A percentile compares a stretch with the other conserved stretches of the same genome.
Conservation (phyloP, 1,140 invertebrate species). For the Agrypnia vestita region DNA sequence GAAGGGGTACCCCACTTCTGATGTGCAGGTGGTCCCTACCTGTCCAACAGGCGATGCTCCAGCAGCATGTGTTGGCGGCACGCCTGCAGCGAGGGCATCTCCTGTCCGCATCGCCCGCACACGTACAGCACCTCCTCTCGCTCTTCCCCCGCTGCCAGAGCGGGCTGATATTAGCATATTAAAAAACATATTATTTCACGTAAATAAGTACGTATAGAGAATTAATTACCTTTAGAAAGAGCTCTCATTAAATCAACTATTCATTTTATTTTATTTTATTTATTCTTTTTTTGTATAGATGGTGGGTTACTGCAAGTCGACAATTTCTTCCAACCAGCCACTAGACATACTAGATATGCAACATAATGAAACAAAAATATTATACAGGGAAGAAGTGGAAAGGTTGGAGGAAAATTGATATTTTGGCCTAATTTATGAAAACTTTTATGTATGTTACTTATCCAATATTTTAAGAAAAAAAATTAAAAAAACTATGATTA, state of each 20-base stretch:
- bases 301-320: neutral
- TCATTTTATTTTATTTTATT: neutral
- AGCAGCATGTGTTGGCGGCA: conserved; percentile 30
- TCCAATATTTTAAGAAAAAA: too few relatives aligned
- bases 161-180: neutral
- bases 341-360: too few relatives aligned
- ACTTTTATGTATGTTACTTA: too few relatives aligned
- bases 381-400: too few relatives aligned
- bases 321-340: too few relatives aligned
- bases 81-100: neutral
- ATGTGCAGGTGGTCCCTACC: neutral
- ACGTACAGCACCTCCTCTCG: conserved; percentile 18
- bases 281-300: neutral
- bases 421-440: too few relatives aligned
- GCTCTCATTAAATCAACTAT: too few relatives aligned
- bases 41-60: neutral
- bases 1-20: neutral
- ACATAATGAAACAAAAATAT: too few relatives aligned
- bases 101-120: conserved; percentile 17
- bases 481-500: too few relatives aligned
- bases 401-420: too few relatives aligned
- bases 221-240: neutral
- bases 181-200: neutral
- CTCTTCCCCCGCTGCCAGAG: neutral
- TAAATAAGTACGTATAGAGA: neutral